Conservation (phyloP, 2,797 vertebrate genomes). For the Eurystomus glaucurus region DNA sequence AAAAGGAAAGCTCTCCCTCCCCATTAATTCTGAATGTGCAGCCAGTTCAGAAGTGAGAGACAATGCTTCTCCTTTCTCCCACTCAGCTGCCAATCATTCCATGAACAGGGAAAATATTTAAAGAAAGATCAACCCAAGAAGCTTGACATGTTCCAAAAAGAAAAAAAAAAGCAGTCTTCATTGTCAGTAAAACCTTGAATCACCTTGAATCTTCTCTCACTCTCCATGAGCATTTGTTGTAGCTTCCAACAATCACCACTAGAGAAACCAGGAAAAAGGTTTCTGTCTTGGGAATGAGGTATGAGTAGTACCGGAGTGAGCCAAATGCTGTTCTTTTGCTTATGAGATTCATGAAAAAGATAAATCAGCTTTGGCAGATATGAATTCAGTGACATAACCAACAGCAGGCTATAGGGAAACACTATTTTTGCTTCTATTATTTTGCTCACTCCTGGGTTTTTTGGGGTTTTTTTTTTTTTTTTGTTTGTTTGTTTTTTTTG, state of each 20-base stretch:
- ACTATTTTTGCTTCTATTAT: neutral
- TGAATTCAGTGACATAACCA: neutral
- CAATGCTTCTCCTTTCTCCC: neutral
- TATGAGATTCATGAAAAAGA: neutral
- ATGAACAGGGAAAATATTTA: neutral
- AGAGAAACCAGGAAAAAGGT: neutral
- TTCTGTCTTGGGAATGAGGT: neutral
- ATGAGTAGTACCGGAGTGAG: neutral
- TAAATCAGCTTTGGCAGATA: neutral
- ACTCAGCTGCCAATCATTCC: neutral
- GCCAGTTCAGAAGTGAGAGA: conserved; percentile 27
- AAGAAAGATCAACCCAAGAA: neutral
- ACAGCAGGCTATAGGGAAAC: neutral
- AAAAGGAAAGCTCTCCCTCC: neutral
- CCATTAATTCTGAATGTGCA: conserved; percentile 1
- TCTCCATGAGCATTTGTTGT: neutral
- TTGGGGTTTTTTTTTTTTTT: too few relatives aligned
- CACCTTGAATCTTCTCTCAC: neutral
- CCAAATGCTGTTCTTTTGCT: neutral
- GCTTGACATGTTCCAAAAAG: neutral
- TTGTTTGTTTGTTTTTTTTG: neutral
- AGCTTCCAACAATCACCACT: neutral
- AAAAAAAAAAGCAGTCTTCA: neutral
- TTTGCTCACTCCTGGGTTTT: neutral
- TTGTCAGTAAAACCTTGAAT: conserved; percentile 15